Conservation (phyloP, 2,888 invertebrate genomes). For the Luperina testacea region DNA sequence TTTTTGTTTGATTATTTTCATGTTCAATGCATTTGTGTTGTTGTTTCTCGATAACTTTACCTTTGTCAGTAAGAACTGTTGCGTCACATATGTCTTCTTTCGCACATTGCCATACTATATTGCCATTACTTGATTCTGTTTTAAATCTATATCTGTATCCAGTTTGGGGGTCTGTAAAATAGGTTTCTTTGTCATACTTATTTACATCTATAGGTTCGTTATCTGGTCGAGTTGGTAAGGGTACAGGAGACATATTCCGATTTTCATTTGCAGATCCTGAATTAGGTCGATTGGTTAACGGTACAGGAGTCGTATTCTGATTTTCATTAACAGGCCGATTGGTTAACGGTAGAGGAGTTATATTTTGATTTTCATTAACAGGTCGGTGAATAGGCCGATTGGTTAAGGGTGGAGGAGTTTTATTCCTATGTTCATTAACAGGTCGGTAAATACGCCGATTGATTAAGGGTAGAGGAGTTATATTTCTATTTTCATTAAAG, state of each 20-base stretch:
- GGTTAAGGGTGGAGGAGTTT: background rate
- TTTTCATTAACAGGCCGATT: constrained; percentile 6
- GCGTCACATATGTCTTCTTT: constrained; percentile 12
- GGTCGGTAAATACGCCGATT: constrained; percentile 1
- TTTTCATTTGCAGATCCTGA: background rate
- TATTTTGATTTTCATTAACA: background rate
- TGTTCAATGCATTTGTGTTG: constrained; percentile 12
- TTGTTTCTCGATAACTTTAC: background rate
- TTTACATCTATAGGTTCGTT: background rate
- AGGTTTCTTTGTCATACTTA: background rate
- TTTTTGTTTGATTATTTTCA: background rate
- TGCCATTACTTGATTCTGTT: background rate
- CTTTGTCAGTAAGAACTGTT: background rate
- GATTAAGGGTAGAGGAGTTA: background rate
- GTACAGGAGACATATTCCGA: background rate
- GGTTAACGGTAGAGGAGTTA: background rate
- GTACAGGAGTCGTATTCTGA: background rate
- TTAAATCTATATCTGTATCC: background rate
- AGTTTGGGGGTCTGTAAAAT: background rate
- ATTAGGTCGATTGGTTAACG: background rate
- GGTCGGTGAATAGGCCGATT: background rate
- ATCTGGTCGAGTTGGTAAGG: background rate
- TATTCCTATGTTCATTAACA: too few relatives aligned
- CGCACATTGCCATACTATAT: constrained; percentile 30
- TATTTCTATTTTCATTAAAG: too few relatives aligned